Base-by-base conservation (phyloP, 2,888 invertebrate genomes). In the Pristionchus arcanus region DNA sequence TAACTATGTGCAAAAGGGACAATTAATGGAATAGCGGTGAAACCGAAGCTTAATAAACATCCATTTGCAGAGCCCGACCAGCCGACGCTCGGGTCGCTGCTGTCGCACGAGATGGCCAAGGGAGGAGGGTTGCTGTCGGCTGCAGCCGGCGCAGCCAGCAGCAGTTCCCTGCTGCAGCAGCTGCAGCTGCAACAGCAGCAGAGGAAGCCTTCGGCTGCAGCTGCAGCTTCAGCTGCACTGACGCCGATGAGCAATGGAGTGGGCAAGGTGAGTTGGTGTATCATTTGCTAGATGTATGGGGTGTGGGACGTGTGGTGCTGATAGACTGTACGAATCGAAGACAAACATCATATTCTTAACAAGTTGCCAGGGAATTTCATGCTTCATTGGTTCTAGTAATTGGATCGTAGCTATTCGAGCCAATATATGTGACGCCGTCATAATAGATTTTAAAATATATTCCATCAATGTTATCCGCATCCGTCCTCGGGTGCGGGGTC, bases 201-300 rank as follows among this genome's bases (percentile, higher is more conserved):
- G 25, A 49, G 49, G 42, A 81, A 81, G 81, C n/a, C 49, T 13
- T 81, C 81, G n/a, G 81, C 42, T 81, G 81, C 74, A 37, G 71
- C 28, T 15, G 68, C 53, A 53, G 59, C 71, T 66, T 16, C 68
- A 2, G 68, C 42, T n/a, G 81, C 53, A 11, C 25, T 2, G 28
- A 5, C 49, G 49, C n/a, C n/a, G 81, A 49, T 81, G 81, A 21
- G 16, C 21, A 74, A 74, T 21, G 74, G 74, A 16, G 74, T 37
- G 74, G 31, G 74, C 74, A 74, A 74, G 74, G 74, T 74, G 71
- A 34, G 34, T 31, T 34, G 55, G 55, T 16, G 55, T 55, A 4
- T 16, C 55, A 4, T 19, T 16, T 3, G 55, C 0, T 13, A 4
- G 55, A 68, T 68, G n/a, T 19, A 68, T 68, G 28, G n/a, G 68